These are phyloP conservation scores for Pollimyrus isidori DNA, from an alignment of 2,113 vertebrate genomes.

Conservation along the genomic window DNA sequence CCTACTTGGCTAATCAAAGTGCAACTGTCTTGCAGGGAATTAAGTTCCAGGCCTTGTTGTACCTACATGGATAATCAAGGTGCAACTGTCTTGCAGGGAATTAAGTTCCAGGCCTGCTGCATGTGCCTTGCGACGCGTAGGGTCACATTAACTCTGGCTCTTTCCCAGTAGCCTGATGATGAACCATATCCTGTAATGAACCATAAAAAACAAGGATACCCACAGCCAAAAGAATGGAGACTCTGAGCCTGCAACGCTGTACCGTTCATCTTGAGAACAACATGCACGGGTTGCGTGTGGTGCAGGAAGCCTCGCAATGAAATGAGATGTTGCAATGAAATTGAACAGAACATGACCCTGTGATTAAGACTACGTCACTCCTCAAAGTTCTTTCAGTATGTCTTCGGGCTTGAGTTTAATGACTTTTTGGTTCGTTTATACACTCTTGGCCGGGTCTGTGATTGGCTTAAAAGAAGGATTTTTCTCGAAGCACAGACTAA, in stretches of 20 bases:
- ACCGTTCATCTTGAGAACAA: not conserved
- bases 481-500: not conserved
- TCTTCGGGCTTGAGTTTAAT: not conserved
- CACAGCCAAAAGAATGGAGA: not conserved
- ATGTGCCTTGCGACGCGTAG: not conserved
- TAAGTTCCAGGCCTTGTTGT: no score
- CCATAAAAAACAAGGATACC: not conserved
- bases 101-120: not conserved
- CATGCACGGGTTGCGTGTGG: not conserved
- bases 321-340: not conserved
- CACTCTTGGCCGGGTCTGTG: not conserved
- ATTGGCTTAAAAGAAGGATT: not conserved
- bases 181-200: not conserved
- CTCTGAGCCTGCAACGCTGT: no score
- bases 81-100: not conserved
- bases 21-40: not conserved
- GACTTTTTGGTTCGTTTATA: not conserved
- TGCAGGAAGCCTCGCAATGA: not conserved
- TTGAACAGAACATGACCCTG: not conserved
- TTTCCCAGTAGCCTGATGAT: not conserved
- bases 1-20: not conserved
- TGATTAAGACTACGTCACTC: not conserved
- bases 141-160: not conserved
- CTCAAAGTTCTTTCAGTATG: not conserved
- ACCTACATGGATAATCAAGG: no score